A percentile compares a stretch with the other conserved stretches of the same genome.
Conservation (phyloP, 2,113 vertebrate genomes). For the Mormyrus lacerda region DNA sequence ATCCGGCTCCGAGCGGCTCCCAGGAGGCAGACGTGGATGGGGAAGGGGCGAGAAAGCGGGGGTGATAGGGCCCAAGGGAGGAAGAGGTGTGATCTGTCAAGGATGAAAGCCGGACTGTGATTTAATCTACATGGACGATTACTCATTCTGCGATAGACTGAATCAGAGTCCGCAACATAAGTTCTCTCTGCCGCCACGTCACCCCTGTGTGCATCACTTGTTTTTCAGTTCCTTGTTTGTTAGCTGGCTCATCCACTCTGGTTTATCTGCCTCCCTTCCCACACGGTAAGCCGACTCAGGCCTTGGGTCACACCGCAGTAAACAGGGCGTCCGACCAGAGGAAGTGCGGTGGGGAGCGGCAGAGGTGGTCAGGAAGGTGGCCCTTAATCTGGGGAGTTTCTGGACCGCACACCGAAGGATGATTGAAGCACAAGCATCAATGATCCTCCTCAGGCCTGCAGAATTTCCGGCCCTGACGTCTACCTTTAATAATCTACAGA, state of each 20-base stretch:
- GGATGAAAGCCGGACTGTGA: not conserved
- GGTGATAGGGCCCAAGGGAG: not conserved
- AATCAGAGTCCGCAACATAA: not conserved
- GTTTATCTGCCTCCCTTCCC: not conserved
- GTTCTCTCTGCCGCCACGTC: not conserved
- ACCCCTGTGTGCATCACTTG: not conserved
- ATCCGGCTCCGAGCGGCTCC: conserved; percentile 20
- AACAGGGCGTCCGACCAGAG: not conserved
- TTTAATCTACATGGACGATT: not conserved
- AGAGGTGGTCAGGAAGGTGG: conserved; percentile 13
- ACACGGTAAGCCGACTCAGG: not conserved
- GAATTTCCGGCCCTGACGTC: not conserved
- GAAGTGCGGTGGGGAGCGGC: not conserved
- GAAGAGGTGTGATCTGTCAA: not conserved
- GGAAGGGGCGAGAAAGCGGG: not conserved
- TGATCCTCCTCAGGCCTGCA: not conserved
- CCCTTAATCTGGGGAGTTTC: conserved; percentile 5
- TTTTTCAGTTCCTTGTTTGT: not conserved
- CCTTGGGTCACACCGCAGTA: not conserved
- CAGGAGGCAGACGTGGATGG: not conserved
- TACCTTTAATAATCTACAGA: not conserved
- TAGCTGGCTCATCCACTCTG: not conserved
- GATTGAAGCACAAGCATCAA: not conserved
- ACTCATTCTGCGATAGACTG: not conserved
- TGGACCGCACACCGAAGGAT: not conserved